Conservation (phyloP, 1,140 invertebrate species). For the Halictus rubicundus region DNA sequence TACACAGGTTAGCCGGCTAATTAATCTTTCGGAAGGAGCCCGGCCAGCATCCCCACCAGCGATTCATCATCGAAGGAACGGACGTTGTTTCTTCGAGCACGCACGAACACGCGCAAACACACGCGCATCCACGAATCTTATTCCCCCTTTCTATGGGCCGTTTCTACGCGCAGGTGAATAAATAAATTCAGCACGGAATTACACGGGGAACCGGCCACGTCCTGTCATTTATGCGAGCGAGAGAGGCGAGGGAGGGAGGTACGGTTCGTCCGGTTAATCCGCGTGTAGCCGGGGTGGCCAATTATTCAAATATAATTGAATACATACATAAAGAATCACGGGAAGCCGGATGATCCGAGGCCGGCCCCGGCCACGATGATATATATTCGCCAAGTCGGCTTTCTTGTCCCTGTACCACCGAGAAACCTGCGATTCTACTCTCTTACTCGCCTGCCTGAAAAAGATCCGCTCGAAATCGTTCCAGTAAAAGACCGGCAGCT, state of each 20-base stretch:
- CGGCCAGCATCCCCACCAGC: no score
- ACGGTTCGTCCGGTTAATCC: conserved; percentile 46
- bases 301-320: conserved; percentile 68
- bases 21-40: no score
- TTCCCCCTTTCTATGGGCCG: no score
- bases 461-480: conserved; percentile 28
- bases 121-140: no score
- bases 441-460: neutral
- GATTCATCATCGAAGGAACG: no score
- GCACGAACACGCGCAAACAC: no score
- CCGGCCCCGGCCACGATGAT: conserved; percentile 23
- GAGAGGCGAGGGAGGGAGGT: neutral
- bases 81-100: no score
- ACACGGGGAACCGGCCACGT: no score
- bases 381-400: conserved; percentile 33
- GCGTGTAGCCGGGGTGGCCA: conserved; percentile 51
- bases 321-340: conserved; percentile 63
- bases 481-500: conserved; percentile 46
- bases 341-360: conserved; percentile 32
- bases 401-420: conserved; percentile 46
- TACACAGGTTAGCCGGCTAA: no score
- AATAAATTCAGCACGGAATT: no score
- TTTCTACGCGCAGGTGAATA: no score
- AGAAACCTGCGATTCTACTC: neutral
- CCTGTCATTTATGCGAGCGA: no score